Conservation (phyloP, 1,140 invertebrate species). For the Musca vetustissima region DNA sequence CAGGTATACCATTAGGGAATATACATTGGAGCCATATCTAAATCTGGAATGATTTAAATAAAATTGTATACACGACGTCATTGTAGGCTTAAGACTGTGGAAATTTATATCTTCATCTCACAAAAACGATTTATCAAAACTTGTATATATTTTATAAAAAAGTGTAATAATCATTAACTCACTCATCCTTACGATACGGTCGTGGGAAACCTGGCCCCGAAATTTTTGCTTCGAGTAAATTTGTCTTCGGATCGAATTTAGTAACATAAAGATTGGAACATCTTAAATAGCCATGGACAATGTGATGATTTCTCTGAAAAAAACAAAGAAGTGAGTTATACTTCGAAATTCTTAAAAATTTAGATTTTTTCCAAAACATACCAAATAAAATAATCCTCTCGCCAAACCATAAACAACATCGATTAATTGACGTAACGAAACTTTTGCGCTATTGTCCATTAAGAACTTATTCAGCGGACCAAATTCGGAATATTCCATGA, state of each 20-base stretch:
- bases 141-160: too few relatives aligned
- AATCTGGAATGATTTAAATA: too few relatives aligned
- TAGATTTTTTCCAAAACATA: conserved; percentile 6
- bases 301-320: conserved; percentile 69
- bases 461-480: conserved; percentile 80
- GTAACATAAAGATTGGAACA: conserved; percentile 79
- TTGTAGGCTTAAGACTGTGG: too few relatives aligned
- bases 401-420: conserved; percentile 76
- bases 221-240: conserved; percentile 75
- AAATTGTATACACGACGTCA: too few relatives aligned
- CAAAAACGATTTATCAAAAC: too few relatives aligned
- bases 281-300: conserved; percentile 83
- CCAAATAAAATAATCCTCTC: conserved; percentile 64
- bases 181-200: conserved; percentile 64
- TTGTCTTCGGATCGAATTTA: conserved; percentile 63
- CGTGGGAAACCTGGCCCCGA: conserved; percentile 73
- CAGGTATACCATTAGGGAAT: too few relatives aligned
- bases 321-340: neutral
- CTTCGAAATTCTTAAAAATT: too few relatives aligned
- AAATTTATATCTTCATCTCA: too few relatives aligned
- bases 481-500: conserved; percentile 76
- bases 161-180: conserved; percentile 50
- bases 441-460: conserved; percentile 51
- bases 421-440: conserved; percentile 73
- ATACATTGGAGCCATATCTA: too few relatives aligned